Conservation (phyloP, 2,888 invertebrate species). For the Lepidochitona cinerea region DNA sequence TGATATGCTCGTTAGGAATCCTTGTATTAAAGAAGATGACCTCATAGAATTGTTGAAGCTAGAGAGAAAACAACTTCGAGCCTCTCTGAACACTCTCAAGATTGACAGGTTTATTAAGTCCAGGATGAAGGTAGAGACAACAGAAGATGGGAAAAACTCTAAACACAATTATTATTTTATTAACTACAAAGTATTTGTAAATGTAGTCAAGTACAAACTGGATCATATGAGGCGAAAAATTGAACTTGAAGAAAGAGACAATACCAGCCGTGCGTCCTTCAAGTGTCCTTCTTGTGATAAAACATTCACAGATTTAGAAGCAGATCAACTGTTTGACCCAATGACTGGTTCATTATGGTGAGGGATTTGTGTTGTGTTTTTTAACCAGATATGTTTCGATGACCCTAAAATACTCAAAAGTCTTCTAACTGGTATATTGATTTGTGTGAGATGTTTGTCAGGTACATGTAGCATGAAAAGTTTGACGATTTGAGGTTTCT, state of each 20-base stretch:
- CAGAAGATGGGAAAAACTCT: conserved; percentile 92
- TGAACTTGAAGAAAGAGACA: conserved; percentile 95
- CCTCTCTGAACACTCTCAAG: conserved; percentile 82
- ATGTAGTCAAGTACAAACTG: conserved; percentile 97
- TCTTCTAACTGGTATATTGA: too few relatives aligned
- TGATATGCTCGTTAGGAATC: conserved; percentile 95
- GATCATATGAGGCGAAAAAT: conserved; percentile 95
- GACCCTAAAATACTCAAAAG: too few relatives aligned
- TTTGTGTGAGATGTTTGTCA: too few relatives aligned
- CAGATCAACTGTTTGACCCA: conserved; percentile 71
- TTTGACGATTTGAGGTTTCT: too few relatives aligned
- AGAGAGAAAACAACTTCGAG: conserved; percentile 90
- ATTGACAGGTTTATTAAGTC: conserved; percentile 85
- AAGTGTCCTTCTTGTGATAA: conserved; percentile 92
- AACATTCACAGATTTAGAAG: conserved; percentile 95
- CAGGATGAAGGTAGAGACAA: conserved; percentile 94
- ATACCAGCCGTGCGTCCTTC: conserved; percentile 95
- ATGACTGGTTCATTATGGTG: conserved; percentile 53
- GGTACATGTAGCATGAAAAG: too few relatives aligned
- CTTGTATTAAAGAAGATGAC: conserved; percentile 79
- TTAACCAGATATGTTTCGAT: too few relatives aligned
- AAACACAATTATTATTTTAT: conserved; percentile 98
- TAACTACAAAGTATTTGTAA: conserved; percentile 95
- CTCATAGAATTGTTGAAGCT: conserved; percentile 90
- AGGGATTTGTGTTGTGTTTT: too few relatives aligned